Base-by-base conservation (phyloP, 2,888 invertebrate genomes). In the Horisme vitalbata region DNA sequence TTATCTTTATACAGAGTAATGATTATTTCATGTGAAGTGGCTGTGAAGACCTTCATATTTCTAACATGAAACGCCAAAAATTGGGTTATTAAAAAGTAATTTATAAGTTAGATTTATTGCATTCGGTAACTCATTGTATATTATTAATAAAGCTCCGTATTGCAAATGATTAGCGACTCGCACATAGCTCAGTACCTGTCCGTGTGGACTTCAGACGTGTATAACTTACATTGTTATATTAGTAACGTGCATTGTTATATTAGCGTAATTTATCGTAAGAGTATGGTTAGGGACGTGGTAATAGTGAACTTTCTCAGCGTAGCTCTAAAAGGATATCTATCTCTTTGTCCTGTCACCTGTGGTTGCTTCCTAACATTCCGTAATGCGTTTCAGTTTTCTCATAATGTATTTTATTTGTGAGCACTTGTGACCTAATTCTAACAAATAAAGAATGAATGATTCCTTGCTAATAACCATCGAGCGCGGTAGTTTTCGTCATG, bases 201-300 rank as follows among this genome's bases (percentile, higher is more conserved):
- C 82, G 43, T 60, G 56, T 61, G 81, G 81, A 79, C 81, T 61
- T 68, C 79, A 79, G 75, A 81, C 75, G 75, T 78, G 73, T 75
- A 73, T 67, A 70, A 65, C 71, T 72, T 79, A 83, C 79, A n/a
- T n/a, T n/a, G n/a, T n/a, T 83, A 75, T 80, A 65, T 68, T 73
- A 79, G 81, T 80, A 71, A 82, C 68, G 79, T 86, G 80, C 81
- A 79, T 82, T 81, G 82, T 87, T 87, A 87, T 83, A 71, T 71
- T 86, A 87, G 80, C 71, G 73, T 88, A 79, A 83, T 83, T 83
- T 86, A 83, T 81, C 75, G 66, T 87, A 87, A 88, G 85, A 82
- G 85, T 83, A 81, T 76, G 63, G 67, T 73, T 86, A 88, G 83
- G 82, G 80, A 82, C 75, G 68, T 78, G 83, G 79, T 82, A 76